These are phyloP conservation scores for Polyommatus iphigenia DNA, from an alignment of 2,888 invertebrate genomes.

Conservation along the genomic window DNA sequence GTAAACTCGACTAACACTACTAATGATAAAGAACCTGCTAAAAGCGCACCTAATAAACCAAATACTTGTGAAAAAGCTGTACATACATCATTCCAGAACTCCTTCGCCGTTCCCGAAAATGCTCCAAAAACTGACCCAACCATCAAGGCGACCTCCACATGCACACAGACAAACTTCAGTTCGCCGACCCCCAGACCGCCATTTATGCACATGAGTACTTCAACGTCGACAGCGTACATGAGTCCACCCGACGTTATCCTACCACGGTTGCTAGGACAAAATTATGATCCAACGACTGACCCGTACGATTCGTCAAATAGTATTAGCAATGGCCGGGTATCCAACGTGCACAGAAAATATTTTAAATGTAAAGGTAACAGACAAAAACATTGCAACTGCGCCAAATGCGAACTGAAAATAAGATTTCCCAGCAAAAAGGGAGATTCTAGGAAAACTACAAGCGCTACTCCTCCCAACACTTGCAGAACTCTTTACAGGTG, in stretches of 20 bases:
- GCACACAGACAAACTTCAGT: constrained; percentile 63
- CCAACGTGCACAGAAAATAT: constrained; percentile 34
- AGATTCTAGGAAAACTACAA: neutral
- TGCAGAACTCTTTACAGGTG: constrained; percentile 44
- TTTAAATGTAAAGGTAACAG: neutral
- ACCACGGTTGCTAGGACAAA: constrained; percentile 57
- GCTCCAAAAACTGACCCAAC: constrained; percentile 45
- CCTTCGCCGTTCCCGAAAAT: constrained; percentile 45
- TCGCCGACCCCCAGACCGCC: constrained; percentile 59
- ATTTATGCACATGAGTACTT: constrained; percentile 70
- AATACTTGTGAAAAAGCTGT: constrained; percentile 49
- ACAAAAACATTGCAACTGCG: constrained; percentile 42
- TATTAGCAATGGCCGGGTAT: constrained; percentile 41
- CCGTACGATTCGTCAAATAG: constrained; percentile 45
- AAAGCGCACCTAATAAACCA: constrained; percentile 31
- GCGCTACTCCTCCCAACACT: constrained; percentile 55
- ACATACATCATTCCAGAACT: constrained; percentile 48
- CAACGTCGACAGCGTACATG: constrained; percentile 76
- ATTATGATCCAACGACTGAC: constrained; percentile 47
- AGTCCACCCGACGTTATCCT: constrained; percentile 72
- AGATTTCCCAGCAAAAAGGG: neutral
- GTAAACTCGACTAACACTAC: constrained; percentile 22
- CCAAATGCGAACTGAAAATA: constrained; percentile 30
- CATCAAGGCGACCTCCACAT: constrained; percentile 58
- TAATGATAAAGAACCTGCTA: constrained; percentile 7